Base-by-base conservation (phyloP, 2,888 invertebrate genomes). In the Leptopterna dolabrata region DNA sequence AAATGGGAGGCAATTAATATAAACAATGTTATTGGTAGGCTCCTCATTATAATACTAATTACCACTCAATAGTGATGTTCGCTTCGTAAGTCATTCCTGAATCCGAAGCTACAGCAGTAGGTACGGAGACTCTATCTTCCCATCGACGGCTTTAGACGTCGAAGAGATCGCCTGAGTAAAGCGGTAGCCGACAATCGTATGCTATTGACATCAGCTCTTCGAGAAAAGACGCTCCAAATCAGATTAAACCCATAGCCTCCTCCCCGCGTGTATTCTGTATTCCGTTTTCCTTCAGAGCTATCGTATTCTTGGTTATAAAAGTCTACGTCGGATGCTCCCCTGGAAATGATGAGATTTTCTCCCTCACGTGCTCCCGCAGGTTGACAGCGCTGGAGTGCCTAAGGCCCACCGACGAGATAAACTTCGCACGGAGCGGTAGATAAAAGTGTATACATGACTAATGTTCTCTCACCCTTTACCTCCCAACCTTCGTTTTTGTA, bases 301-400 rank as follows among this genome's bases (percentile, higher is more conserved):
- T 63, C 63, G 63, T 63, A 63, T 63, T 24, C 63, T 63, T 24
- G 27, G 63, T 63, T 63, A 63, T 63, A 63, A 63, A 63, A 63
- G 63, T 63, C 63, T 63, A 63, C 63, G 63, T 63, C 63, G 63
- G 63, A 63, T 63, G 63, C 24, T 63, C 63, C 9, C 24, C 13
- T 63, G 63, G 63, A 63, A 63, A 63, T 63, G 63, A 63, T 63
- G 63, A 63, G 63, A 63, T 63, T 63, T 63, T 63, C 63, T 13
- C 63, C 63, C 24, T 27, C 27, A 11, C 27, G 63, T 27, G 63
- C 51, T 51, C 51, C n/a, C 51, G 51, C 51, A 63, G 63, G 63
- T 63, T 63, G 63, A 63, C 63, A 63, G 63, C 63, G 63, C 63
- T 63, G 63, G 24, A 63, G 63, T 63, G 63, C 63, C 63, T 63